phyloP scores from a whole-genome alignment of 2,113 vertebrate species.

The Cygnus atratus region DNA sequence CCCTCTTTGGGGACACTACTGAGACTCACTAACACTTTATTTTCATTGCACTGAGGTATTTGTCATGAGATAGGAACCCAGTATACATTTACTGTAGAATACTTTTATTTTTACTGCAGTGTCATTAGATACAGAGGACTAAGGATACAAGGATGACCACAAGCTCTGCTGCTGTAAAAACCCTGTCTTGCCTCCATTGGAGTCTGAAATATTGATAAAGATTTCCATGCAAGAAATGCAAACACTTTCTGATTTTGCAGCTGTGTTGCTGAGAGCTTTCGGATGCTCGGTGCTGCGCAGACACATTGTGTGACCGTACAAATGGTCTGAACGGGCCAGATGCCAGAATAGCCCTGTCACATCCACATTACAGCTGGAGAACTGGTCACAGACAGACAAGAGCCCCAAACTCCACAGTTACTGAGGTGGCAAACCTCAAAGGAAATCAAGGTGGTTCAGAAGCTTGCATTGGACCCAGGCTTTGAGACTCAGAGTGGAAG shows the following conservation, averaged over 20 bases:
- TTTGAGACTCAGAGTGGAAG: not conserved
- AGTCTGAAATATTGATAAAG: accelerated
- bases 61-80: not conserved
- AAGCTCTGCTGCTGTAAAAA: not conserved
- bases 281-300: not conserved
- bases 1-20: not conserved
- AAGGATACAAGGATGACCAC: not conserved
- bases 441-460: not conserved
- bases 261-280: not conserved
- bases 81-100: conserved; percentile 2
- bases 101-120: conserved; percentile 6
- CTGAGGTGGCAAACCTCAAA: not conserved
- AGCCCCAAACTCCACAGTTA: accelerated
- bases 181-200: not conserved
- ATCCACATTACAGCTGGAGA: too few relatives aligned
- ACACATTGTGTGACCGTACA: not conserved
- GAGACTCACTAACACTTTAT: conserved; percentile 39
- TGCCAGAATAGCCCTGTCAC: not conserved
- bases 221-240: not conserved
- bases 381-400: accelerated
- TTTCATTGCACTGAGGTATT: not conserved
- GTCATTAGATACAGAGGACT: not conserved
- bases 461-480: not conserved
- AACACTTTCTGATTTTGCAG: not conserved
- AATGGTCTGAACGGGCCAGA: too few relatives aligned